Conservation (phyloP, 2,113 vertebrate species). For the Campylorhamphus procurvoides region DNA sequence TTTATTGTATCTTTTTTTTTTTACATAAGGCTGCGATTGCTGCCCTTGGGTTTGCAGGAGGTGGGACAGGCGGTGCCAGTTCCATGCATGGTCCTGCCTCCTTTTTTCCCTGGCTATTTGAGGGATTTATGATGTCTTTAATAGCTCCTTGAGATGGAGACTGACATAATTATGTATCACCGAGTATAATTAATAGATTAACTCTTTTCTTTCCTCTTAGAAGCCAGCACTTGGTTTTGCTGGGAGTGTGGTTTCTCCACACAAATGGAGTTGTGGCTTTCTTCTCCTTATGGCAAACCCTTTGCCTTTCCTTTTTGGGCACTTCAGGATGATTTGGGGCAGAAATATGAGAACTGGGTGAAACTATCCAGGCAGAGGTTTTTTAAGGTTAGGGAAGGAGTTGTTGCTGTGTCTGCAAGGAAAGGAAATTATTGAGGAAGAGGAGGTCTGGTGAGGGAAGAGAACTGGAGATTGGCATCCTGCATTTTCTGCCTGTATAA, state of each 20-base stretch:
- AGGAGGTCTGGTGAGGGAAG: neutral
- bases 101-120: neutral
- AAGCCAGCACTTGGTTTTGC: neutral
- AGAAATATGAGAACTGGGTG: neutral
- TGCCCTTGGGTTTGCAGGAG: neutral
- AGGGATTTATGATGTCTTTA: neutral
- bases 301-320: neutral
- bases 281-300: neutral
- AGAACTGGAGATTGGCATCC: neutral
- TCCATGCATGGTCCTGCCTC: accelerated
- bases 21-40: neutral
- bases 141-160: neutral
- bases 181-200: neutral
- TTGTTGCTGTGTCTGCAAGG: neutral
- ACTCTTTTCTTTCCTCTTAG: neutral
- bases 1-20: neutral
- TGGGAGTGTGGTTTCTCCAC: neutral
- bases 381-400: neutral
- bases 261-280: neutral
- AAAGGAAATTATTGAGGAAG: neutral
- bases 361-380: neutral
- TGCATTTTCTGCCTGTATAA: neutral
- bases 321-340: neutral
- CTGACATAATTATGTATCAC: neutral
- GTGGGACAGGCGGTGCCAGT: neutral